Evolutionary conservation across 2,888 invertebrate genomes (phyloP).

Genomic region (Timema cristinae): DNA sequence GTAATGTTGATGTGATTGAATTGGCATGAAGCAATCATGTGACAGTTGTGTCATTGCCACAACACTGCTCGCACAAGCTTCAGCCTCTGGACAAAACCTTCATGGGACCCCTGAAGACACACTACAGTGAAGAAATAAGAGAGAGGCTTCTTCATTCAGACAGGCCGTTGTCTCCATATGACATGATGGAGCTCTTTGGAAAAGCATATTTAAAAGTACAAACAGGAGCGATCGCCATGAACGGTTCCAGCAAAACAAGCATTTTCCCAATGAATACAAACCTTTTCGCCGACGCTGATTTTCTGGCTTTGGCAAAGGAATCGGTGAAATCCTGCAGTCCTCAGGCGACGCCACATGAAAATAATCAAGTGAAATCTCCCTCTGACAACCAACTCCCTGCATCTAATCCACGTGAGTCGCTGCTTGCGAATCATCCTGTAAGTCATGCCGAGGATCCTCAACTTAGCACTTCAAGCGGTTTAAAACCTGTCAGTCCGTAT

Average conservation of each 20-base stretch:
- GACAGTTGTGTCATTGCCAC: slow-evolving; percentile 18
- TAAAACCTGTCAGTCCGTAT: too few species aligned
- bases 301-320: too few species aligned
- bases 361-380: too few species aligned
- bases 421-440: too few species aligned
- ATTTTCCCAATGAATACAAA: slow-evolving; percentile 17
- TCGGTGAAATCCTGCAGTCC: too few species aligned
- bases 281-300: not conserved
- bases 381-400: too few species aligned
- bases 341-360: too few species aligned
- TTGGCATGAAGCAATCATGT: slow-evolving; percentile 19
- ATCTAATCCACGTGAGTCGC: too few species aligned
- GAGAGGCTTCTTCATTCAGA: not conserved
- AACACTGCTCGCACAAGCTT: slow-evolving; percentile 13
- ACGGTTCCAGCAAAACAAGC: slow-evolving; percentile 8
- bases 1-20: slow-evolving; percentile 19
- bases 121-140: slow-evolving; percentile 7
- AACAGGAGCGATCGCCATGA: not conserved
- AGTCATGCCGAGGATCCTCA: too few species aligned
- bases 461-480: too few species aligned
- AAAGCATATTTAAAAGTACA: not conserved
- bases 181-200: not conserved
- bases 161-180: not conserved
- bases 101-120: slow-evolving; percentile 16
- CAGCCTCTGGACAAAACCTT: slow-evolving; percentile 19